phyloP scores from a whole-genome alignment of 1,140 invertebrate species.

The Oreohelix idahoensis region DNA sequence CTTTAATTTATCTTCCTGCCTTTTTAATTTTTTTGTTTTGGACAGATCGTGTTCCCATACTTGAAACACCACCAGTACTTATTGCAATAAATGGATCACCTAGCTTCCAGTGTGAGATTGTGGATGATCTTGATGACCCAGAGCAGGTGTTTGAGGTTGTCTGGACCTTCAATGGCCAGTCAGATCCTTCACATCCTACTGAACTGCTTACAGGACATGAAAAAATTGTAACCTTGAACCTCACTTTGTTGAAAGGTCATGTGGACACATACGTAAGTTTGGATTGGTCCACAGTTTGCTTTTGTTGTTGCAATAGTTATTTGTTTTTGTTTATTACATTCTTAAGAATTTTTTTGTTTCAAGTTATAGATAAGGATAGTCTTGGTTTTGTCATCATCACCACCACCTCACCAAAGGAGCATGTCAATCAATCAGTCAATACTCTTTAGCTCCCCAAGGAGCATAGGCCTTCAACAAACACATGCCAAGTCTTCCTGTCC shows the following conservation, averaged over 20 bases:
- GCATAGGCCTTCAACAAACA: no score
- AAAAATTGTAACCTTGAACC: slow-evolving; percentile 36
- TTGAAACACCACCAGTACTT: neutral
- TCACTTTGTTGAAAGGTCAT: slow-evolving; percentile 38
- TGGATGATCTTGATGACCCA: neutral
- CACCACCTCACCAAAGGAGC: no score
- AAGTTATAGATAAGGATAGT: no score
- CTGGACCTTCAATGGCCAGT: slow-evolving; percentile 47
- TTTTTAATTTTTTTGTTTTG: neutral
- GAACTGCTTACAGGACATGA: slow-evolving; percentile 35
- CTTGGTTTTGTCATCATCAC: no score
- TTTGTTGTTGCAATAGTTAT: no score
- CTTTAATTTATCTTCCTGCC: no score
- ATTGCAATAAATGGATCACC: neutral
- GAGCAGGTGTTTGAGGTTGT: slow-evolving; percentile 46
- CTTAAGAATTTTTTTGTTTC: no score
- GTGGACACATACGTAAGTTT: slow-evolving; percentile 7
- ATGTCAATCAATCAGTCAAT: no score
- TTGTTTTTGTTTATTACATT: no score
- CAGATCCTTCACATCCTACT: slow-evolving; percentile 14
- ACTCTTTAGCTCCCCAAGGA: no score
- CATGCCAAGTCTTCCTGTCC: no score
- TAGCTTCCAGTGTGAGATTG: neutral
- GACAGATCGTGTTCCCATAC: neutral
- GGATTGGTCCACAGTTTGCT: no score